These are phyloP conservation scores for Notocelia uddmanniana DNA, from an alignment of 2,888 invertebrate genomes.

Conservation along the genomic window DNA sequence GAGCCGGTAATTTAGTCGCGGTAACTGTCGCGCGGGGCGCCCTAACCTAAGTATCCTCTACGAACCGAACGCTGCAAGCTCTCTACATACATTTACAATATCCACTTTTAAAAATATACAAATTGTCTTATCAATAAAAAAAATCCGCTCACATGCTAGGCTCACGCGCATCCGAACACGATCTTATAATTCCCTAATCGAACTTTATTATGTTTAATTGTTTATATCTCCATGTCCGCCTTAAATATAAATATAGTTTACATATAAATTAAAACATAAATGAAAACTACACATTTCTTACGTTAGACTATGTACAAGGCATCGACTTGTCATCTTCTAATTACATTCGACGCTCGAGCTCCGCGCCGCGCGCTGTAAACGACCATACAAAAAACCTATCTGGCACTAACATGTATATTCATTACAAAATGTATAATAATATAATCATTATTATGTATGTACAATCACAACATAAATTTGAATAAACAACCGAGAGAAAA, in stretches of 20 bases:
- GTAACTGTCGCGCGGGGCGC: constrained; percentile 64
- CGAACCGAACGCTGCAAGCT: constrained; percentile 81
- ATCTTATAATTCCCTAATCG: constrained; percentile 58
- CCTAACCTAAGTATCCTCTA: constrained; percentile 47
- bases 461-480: constrained; percentile 85
- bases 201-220: constrained; percentile 65
- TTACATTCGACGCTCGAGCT: constrained; percentile 54
- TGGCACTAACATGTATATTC: constrained; percentile 85
- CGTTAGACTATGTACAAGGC: constrained; percentile 81
- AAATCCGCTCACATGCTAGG: constrained; percentile 62
- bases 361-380: constrained; percentile 63
- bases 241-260: constrained; percentile 82
- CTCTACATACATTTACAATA: constrained; percentile 71
- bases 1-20: constrained; percentile 44
- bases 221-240: constrained; percentile 70
- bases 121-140: constrained; percentile 64
- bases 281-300: constrained; percentile 84
- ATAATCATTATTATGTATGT: constrained; percentile 78
- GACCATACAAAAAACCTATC: constrained; percentile 83
- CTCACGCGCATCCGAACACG: constrained; percentile 57
- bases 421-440: constrained; percentile 85
- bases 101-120: constrained; percentile 64
- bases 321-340: constrained; percentile 70
- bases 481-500: constrained; percentile 81
- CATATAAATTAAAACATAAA: constrained; percentile 83